Base-by-base conservation (phyloP, 2,888 invertebrate genomes). In the Pinctada fucata region DNA sequence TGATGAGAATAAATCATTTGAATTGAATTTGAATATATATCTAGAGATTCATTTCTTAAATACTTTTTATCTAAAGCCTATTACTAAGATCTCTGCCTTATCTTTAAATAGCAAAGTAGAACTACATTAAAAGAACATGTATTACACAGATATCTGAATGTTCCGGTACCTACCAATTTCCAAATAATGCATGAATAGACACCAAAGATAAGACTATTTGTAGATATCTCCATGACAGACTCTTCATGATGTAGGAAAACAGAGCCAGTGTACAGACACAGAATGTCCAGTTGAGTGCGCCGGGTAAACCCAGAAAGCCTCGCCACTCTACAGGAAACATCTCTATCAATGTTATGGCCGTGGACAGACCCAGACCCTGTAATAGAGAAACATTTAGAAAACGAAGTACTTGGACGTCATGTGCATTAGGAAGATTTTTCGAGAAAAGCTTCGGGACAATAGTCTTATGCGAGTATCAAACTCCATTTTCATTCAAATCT, bases 171-270 rank as follows among this genome's bases (percentile, higher is more conserved):
- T 78, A 80, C 80, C 77, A 80, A 50, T 47, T 75, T 45, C 68
- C 71, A 16, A 80, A 8, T 6, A 80, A 65, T 48, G 73, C 71
- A 51, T 71, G 50, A 5, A 72, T 10, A 3, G 75, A 80, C 47
- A 64, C 47, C 16, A 77, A 65, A 2, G 72, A 70, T 4, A 65
- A 49, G 2, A 77, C 76, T 3, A 87, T 79, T 77, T 88, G 87
- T 4, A 87, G 48, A 52, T 85, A 85, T 75, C 86, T 66, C 88
- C 88, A 89, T 4, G 83, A 83, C 50, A 76, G 78, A 70, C 85
- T 79, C 48, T 80, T 75, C 77, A 88, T 75, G 2, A 83, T 63
- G 79, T 87, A 88, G 2, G 84, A 86, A 47, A 88, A 73, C 0
- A 83, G 78, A 4, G 85, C 81, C 31, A 89, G 69, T 0, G 84